Evolutionary conservation across 2,113 vertebrate genomes (phyloP).

Genomic region (Hemicordylus capensis): DNA sequence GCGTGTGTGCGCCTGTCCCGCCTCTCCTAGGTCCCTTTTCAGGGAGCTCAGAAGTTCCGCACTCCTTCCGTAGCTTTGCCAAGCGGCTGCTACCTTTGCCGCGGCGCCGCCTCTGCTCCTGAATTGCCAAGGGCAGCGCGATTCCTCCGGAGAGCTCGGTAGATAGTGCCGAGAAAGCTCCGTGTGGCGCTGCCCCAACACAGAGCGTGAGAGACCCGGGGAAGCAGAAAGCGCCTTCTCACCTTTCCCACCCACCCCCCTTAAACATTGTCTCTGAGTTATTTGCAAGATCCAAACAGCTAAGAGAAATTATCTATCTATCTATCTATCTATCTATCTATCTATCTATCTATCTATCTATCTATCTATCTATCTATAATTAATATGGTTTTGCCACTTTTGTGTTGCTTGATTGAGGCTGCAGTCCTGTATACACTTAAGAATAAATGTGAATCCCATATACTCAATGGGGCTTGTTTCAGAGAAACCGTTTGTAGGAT

Average conservation of each 20-base stretch:
- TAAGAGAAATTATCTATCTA: constrained; percentile 7
- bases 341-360: neutral
- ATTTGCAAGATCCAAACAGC: constrained; percentile 57
- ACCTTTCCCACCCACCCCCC: neutral
- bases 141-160: neutral
- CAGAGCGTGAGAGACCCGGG: constrained; percentile 8
- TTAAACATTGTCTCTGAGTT: constrained; percentile 36
- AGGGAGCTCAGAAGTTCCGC: constrained; percentile 46
- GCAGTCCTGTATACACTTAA: neutral
- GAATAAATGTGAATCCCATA: neutral
- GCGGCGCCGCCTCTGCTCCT: neutral
- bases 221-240: neutral
- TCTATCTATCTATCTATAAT: constrained; percentile 25
- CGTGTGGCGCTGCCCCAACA: neutral
- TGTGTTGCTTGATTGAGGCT: constrained; percentile 35
- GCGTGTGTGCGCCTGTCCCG: constrained; percentile 4
- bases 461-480: neutral
- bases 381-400: constrained; percentile 43
- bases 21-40: constrained; percentile 22
- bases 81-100: constrained; percentile 8
- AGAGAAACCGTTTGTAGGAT: neutral
- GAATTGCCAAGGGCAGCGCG: constrained; percentile 3
- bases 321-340: neutral
- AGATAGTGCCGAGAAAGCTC: neutral
- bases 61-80: constrained; percentile 31